Base-by-base conservation (phyloP, 2,888 invertebrate genomes). In the Perithous albicinctus region DNA sequence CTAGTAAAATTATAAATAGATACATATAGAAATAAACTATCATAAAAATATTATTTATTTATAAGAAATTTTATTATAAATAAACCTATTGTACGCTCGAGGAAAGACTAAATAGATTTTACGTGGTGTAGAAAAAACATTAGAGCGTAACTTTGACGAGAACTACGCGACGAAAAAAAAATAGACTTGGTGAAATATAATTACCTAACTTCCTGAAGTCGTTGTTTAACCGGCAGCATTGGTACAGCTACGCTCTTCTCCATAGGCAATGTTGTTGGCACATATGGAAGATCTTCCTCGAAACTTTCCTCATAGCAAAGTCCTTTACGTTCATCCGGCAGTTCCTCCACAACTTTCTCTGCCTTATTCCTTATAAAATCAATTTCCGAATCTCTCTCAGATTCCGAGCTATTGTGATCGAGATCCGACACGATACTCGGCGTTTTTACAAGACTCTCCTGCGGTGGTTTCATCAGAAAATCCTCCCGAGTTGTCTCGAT, bases 231-330 rank as follows among this genome's bases (percentile, higher is more conserved):
- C 26, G 98, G 97, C 84, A 97, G 95, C 89, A 98, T 95, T 18
- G 97, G 96, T 85, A 97, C 93, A 29, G 96, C 97, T 82, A 96
- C 95, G 15, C 97, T 96, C 84, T 97, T 95, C 93, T 98, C 98
- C 91, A 95, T 94, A 20, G 98, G 98, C 89, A 98, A 93, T 73
- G 97, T 98, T n/a, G 98, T 97, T 76, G 98, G 97, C 89, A 98
- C 95, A 91, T 97, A 97, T 1, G 98, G 98, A 89, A 98, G 94
- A 88, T 96, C 96, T 74, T 95, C 95, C 89, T 97, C 97, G 90
- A 97, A 96, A 46, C 97, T 97, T 90, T 97, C 97, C 90, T 97
- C 96, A 87, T 95, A 95, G 59, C 97, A 97, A 54, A 98, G 94
- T 1, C 96, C 95, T 85, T 96, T 96, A 84, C 96, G 94, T 92